These are phyloP conservation scores for Branchinecta lindahli DNA, from an alignment of 1,140 invertebrate genomes.

Conservation along the genomic window DNA sequence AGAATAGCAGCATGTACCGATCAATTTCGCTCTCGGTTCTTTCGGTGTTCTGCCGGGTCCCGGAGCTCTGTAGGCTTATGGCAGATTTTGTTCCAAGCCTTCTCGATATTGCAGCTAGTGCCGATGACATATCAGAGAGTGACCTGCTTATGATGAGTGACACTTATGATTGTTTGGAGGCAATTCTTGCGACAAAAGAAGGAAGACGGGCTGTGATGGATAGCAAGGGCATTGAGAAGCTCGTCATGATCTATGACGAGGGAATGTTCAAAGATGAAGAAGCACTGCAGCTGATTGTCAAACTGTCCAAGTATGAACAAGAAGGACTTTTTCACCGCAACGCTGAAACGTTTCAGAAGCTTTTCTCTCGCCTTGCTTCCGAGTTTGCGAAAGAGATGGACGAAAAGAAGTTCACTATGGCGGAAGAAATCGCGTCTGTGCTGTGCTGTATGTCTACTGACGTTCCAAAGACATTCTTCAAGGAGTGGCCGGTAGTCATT, in stretches of 20 bases:
- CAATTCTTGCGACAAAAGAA: constrained; percentile 50
- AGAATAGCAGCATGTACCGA: constrained; percentile 71
- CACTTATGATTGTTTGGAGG: constrained; percentile 64
- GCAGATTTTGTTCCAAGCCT: constrained; percentile 59
- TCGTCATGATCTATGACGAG: constrained; percentile 65
- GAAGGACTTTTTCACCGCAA: constrained; percentile 32
- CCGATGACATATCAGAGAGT: constrained; percentile 52
- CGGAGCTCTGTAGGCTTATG: constrained; percentile 63
- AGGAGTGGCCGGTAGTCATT: constrained; percentile 43
- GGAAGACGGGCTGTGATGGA: constrained; percentile 58
- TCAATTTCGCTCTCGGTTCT: constrained; percentile 70
- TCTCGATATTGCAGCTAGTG: constrained; percentile 59
- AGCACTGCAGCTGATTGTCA: constrained; percentile 56
- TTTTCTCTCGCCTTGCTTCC: constrained; percentile 64
- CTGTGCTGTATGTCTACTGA: constrained; percentile 44
- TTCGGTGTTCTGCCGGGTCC: constrained; percentile 60
- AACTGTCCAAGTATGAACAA: constrained; percentile 48
- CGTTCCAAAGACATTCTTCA: constrained; percentile 10
- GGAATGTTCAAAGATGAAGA: constrained; percentile 74
- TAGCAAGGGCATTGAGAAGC: constrained; percentile 54
- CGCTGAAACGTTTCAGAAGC: constrained; percentile 53
- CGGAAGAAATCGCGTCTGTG: background rate
- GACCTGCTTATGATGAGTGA: constrained; percentile 73
- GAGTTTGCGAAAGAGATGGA: constrained; percentile 74
- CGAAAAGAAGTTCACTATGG: constrained; percentile 61